Conservation (phyloP, 2,113 vertebrate species). For the Corythoichthys intestinalis region DNA sequence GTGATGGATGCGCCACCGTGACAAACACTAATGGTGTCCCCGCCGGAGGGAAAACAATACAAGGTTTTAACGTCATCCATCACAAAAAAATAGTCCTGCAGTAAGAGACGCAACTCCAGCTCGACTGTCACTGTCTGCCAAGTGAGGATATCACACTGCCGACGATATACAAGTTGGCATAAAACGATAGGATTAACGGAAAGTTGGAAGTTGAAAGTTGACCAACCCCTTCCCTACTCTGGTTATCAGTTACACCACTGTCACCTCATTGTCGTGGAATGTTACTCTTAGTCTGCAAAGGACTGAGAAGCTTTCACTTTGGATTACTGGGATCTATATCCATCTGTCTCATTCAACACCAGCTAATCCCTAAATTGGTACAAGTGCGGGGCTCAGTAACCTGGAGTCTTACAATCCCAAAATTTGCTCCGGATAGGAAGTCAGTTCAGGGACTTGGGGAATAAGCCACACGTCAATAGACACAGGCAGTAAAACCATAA, state of each 20-base stretch:
- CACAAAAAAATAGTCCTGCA: constrained; percentile 34
- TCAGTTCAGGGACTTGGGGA: constrained; percentile 48
- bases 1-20: constrained; percentile 55
- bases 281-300: constrained; percentile 42
- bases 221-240: constrained; percentile 6
- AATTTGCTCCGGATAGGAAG: constrained; percentile 28
- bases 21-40: constrained; percentile 54
- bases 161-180: constrained; percentile 7
- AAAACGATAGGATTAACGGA: constrained; percentile 23
- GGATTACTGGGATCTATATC: constrained; percentile 42
- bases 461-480: constrained; percentile 44
- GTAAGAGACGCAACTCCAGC: constrained; percentile 60
- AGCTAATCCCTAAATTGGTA: constrained; percentile 51
- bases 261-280: constrained; percentile 51
- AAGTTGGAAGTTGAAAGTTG: constrained; percentile 22
- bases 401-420: constrained; percentile 47
- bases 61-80: constrained; percentile 4
- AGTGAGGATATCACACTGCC: constrained; percentile 21
- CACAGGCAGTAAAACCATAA: constrained; percentile 47
- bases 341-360: constrained; percentile 29
- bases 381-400: constrained; percentile 31
- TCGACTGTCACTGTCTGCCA: constrained; percentile 19
- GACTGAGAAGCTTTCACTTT: constrained; percentile 40
- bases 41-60: constrained; percentile 29
- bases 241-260: constrained; percentile 50